Percentiles rank a stretch among this genome's conserved stretches.
phyloP scores from a whole-genome alignment of 2,888 invertebrate species.

The Ophioninae sp. region DNA sequence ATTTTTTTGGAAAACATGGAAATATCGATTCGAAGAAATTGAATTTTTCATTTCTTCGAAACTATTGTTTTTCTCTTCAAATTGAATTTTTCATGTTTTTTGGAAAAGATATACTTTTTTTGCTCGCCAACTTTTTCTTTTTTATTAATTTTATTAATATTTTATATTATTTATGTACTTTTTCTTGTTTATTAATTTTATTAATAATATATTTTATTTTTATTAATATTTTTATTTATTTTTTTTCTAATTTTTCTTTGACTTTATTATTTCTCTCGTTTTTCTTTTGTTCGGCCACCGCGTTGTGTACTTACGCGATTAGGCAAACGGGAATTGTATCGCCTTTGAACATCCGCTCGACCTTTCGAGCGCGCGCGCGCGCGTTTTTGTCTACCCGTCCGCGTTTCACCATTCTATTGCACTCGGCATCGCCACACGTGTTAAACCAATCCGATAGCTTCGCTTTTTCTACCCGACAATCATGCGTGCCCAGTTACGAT shows the following conservation, averaged over 20 bases:
- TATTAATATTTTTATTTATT: background rate
- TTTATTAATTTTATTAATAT: too few relatives aligned
- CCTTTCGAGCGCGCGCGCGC: constrained; percentile 53
- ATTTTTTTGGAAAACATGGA: too few relatives aligned
- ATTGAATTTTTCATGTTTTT: too few relatives aligned
- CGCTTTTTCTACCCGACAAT: background rate
- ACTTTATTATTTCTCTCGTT: background rate
- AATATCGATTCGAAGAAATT: too few relatives aligned
- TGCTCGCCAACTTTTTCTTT: too few relatives aligned
- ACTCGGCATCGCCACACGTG: constrained; percentile 8
- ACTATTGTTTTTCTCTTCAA: too few relatives aligned
- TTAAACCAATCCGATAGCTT: background rate
- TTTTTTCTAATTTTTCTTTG: background rate
- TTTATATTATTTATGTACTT: too few relatives aligned
- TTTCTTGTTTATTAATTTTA: too few relatives aligned
- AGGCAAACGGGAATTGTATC: constrained; percentile 58
- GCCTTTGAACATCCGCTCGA: constrained; percentile 62
- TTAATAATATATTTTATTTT: too few relatives aligned
- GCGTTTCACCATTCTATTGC: background rate
- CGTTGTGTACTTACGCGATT: constrained; percentile 52
- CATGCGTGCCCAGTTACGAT: background rate
- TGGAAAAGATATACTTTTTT: too few relatives aligned
- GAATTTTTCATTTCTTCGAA: too few relatives aligned
- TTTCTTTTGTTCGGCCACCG: constrained; percentile 1
- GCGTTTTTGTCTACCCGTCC: constrained; percentile 50